Conservation (phyloP, 2,113 vertebrate species). For the Triplophysa rosa region DNA sequence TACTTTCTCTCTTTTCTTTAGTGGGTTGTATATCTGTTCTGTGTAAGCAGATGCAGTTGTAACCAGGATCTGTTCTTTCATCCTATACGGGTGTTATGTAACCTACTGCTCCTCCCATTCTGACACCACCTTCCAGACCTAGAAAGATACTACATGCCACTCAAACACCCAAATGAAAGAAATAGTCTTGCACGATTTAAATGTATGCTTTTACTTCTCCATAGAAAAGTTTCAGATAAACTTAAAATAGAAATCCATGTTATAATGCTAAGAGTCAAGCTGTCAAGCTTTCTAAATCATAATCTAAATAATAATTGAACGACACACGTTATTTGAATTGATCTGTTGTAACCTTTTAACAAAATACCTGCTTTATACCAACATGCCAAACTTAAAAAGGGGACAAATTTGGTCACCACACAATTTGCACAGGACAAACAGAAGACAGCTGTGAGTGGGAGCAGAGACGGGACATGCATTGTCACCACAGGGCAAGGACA, state of each 20-base stretch:
- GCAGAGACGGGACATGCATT: neutral
- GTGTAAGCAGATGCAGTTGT: neutral
- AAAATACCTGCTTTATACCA: too few species aligned
- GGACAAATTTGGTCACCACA: neutral
- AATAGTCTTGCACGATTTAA: neutral
- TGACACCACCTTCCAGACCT: neutral
- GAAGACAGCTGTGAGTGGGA: constrained; percentile 33
- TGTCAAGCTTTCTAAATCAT: too few species aligned
- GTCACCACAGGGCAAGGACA: constrained; percentile 43
- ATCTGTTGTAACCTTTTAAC: too few species aligned
- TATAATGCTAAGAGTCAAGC: too few species aligned
- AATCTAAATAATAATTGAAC: too few species aligned
- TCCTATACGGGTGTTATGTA: neutral
- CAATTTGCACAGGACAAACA: neutral
- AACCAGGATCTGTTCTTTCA: neutral
- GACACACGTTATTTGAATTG: too few species aligned
- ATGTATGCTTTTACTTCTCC: too few species aligned
- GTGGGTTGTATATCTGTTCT: constrained; percentile 34
- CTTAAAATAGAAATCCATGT: too few species aligned
- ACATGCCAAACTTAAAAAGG: neutral
- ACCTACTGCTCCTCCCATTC: neutral
- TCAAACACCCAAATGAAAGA: neutral
- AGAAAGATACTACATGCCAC: constrained; percentile 4
- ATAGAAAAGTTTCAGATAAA: too few species aligned
- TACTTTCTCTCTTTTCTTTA: neutral